phyloP scores from a whole-genome alignment of 2,797 vertebrate species.

The Heteromormyrus szaboi region DNA sequence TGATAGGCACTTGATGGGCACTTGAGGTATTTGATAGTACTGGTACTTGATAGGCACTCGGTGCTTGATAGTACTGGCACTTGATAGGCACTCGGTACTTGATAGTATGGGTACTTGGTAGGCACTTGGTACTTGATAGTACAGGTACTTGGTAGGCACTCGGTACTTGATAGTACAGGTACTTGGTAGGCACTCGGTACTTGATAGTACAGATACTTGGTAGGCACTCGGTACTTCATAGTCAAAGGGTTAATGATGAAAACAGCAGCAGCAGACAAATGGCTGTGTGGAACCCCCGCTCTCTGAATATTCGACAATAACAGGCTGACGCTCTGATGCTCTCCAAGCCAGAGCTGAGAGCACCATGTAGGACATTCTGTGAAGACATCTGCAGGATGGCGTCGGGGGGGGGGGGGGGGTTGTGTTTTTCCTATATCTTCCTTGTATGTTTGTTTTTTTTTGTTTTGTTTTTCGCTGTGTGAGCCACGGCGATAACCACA shows the following conservation, averaged over 20 bases:
- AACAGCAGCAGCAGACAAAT: neutral
- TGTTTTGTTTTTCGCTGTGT: neutral
- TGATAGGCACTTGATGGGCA: too few relatives aligned
- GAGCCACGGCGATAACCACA: conserved; percentile 11
- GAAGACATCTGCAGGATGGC: neutral
- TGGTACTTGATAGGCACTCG: neutral
- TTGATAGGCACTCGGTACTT: neutral
- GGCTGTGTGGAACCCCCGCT: neutral
- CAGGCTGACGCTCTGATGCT: neutral
- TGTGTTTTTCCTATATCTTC: neutral
- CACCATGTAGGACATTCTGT: neutral
- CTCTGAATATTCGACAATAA: conserved; percentile 1
- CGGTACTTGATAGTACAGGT: neutral
- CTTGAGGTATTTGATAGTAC: too few relatives aligned
- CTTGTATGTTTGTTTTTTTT: neutral
- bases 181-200: neutral
- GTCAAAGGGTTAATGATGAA: conserved; percentile 9
- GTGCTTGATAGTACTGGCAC: neutral
- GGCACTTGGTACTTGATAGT: neutral
- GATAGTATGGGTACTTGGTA: neutral
- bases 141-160: neutral
- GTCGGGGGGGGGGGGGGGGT: neutral
- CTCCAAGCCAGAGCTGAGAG: neutral
- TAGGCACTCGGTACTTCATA: neutral
- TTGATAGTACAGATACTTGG: neutral